Base-by-base conservation (phyloP, 2,888 invertebrate genomes). In the Aproaerema taeniolella region DNA sequence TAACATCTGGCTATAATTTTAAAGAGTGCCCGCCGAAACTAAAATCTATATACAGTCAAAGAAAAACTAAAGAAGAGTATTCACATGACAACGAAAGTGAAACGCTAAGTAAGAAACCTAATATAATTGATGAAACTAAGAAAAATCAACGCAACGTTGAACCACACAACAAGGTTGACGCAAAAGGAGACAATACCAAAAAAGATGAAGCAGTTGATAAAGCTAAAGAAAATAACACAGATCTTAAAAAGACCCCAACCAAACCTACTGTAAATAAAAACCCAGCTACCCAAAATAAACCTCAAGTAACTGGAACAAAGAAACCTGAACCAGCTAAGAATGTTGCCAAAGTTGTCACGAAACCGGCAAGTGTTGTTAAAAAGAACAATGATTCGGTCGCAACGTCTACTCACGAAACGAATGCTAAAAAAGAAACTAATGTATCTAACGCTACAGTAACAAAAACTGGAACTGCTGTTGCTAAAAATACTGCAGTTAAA, bases 1-100 rank as follows among this genome's bases (percentile, higher is more conserved):
- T 75, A 1, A 61, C 51, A 1, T 73, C 80, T 1, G 61, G 58
- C 41, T 80, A 80, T 50, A 68, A 60, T 43, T 81, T 74, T 42
- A 54, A 55, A 1, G 55, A 61, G 24, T 71, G 74, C 12, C 82
- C 82, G 0, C 39, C 54, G 0, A 66, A 66, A 31, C 52, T 80
- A 1, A 62, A 55, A 39, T 67, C 70, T 26, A 11, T 20, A 34
- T 12, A 14, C 25, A 9, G 16, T 8, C 15, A 17, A 10, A 8
- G 10, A 1, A 28, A 36, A 15, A 26, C n/a, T n/a, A 35, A 1
- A 7, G 20, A 20, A 20, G 7, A 20, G 7, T 20, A 20, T 20
- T 20, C 5, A 20, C 28, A 10, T n/a, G n/a, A n/a, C n/a, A n/a
- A n/a, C n/a, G n/a, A n/a, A n/a, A n/a, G n/a, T n/a, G n/a, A n/a